A percentile compares a stretch with the other conserved stretches of the same genome.
These are phyloP conservation scores for Anadara kagoshimensis DNA, from an alignment of 1,140 invertebrate genomes.

Conservation along the genomic window DNA sequence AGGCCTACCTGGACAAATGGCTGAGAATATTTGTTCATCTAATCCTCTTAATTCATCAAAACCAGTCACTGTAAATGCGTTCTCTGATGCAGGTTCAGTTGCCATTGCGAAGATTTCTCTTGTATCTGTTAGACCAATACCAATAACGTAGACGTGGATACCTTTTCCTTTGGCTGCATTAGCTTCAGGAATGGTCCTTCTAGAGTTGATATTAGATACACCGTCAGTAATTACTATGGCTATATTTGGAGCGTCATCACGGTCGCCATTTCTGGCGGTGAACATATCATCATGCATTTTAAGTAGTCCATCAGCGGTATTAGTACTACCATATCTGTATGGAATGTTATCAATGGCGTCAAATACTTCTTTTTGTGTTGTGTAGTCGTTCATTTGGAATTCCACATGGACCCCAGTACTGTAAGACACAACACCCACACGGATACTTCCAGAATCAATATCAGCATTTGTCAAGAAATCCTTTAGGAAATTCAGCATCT, in stretches of 20 bases:
- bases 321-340: slow-evolving; percentile 60
- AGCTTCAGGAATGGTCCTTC: slow-evolving; percentile 50
- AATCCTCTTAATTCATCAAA: slow-evolving; percentile 43
- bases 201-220: slow-evolving; percentile 55
- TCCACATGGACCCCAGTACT: slow-evolving; percentile 51
- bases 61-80: slow-evolving; percentile 46
- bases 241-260: slow-evolving; percentile 54
- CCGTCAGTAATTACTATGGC: slow-evolving; percentile 62
- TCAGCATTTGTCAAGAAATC: slow-evolving; percentile 50
- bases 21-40: slow-evolving; percentile 30
- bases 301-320: slow-evolving; percentile 56
- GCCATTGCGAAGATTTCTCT: slow-evolving; percentile 51
- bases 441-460: slow-evolving; percentile 53
- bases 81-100: slow-evolving; percentile 33
- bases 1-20: slow-evolving; percentile 38
- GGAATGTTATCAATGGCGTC: slow-evolving; percentile 54
- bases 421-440: slow-evolving; percentile 56
- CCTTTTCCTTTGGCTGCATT: slow-evolving; percentile 35
- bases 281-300: slow-evolving; percentile 55
- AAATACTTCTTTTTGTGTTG: slow-evolving; percentile 44
- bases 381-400: slow-evolving; percentile 51
- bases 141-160: slow-evolving; percentile 54
- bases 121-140: slow-evolving; percentile 49
- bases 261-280: slow-evolving; percentile 46
- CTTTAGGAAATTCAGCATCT: slow-evolving; percentile 59